Conservation (phyloP, 1,140 invertebrate species). For the Sycophaga agraensis region DNA sequence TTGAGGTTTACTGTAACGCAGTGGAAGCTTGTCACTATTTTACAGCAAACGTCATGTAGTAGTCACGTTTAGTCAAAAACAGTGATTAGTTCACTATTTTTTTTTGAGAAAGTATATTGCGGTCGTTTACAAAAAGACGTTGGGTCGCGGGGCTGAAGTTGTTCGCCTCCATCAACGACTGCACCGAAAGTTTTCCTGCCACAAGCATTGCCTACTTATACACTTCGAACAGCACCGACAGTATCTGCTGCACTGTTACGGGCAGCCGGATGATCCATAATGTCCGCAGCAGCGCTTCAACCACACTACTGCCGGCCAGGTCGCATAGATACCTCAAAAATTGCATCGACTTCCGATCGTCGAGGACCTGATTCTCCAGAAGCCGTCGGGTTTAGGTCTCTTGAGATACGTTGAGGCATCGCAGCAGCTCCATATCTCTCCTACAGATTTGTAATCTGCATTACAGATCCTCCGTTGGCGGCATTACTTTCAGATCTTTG, state of each 20-base stretch:
- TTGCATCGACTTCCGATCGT: slow-evolving; percentile 40
- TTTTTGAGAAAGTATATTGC: too few species aligned
- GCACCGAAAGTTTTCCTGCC: slow-evolving; percentile 14
- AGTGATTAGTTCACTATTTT: too few species aligned
- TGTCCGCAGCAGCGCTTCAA: slow-evolving; percentile 22
- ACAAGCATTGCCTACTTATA: slow-evolving; percentile 18
- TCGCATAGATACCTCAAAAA: slow-evolving; percentile 34
- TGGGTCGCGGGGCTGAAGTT: not conserved
- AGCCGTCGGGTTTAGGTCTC: slow-evolving; percentile 35
- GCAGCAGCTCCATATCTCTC: not conserved
- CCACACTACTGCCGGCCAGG: slow-evolving; percentile 11
- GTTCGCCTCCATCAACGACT: slow-evolving; percentile 18
- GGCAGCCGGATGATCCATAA: slow-evolving; percentile 31
- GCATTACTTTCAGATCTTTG: not conserved
- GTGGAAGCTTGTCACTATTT: too few species aligned
- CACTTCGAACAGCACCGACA: too few species aligned
- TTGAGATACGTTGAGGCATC: slow-evolving; percentile 9
- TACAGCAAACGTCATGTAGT: too few species aligned
- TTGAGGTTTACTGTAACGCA: too few species aligned
- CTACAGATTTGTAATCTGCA: too few species aligned
- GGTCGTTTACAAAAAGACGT: slow-evolving; percentile 30
- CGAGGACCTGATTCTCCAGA: slow-evolving; percentile 39
- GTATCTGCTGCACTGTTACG: too few species aligned
- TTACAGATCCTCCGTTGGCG: not conserved
- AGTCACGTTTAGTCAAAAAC: too few species aligned